Conservation (phyloP, 2,888 invertebrate genomes). For the Oscheius sp. region DNA sequence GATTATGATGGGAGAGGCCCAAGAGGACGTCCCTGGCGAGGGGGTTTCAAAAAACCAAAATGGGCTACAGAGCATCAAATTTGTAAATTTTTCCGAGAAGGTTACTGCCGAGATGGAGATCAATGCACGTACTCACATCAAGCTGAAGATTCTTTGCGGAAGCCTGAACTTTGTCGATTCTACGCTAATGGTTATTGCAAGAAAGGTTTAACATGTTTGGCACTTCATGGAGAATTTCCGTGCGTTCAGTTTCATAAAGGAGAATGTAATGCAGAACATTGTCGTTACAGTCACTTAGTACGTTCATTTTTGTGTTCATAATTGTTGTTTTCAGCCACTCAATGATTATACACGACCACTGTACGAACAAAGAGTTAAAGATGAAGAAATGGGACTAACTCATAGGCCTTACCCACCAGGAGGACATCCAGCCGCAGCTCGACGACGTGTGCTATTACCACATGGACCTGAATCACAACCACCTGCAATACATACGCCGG, state of each 20-base stretch:
- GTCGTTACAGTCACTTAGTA: slow-evolving; percentile 64
- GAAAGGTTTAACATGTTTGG: slow-evolving; percentile 57
- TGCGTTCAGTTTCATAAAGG: slow-evolving; percentile 67
- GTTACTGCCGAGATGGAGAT: slow-evolving; percentile 69
- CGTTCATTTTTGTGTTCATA: not conserved
- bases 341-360: slow-evolving; percentile 66
- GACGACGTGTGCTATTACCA: slow-evolving; percentile 60
- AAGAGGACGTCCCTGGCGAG: slow-evolving; percentile 33
- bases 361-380: slow-evolving; percentile 59
- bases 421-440: slow-evolving; percentile 27
- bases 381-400: slow-evolving; percentile 33
- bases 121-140: slow-evolving; percentile 67
- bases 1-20: slow-evolving; percentile 30
- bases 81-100: slow-evolving; percentile 71
- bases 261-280: slow-evolving; percentile 62
- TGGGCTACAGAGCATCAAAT: slow-evolving; percentile 57
- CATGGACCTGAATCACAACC: slow-evolving; percentile 35
- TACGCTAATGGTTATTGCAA: slow-evolving; percentile 69
- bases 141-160: slow-evolving; percentile 62
- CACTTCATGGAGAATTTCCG: slow-evolving; percentile 69
- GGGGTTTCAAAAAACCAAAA: slow-evolving; percentile 33
- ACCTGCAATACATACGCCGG: slow-evolving; percentile 41
- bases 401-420: slow-evolving; percentile 24
- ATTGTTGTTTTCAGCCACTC: slow-evolving; percentile 46
- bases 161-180: slow-evolving; percentile 67